phyloP scores from a whole-genome alignment of 2,797 vertebrate genomes.

The Cottoperca gobio region DNA sequence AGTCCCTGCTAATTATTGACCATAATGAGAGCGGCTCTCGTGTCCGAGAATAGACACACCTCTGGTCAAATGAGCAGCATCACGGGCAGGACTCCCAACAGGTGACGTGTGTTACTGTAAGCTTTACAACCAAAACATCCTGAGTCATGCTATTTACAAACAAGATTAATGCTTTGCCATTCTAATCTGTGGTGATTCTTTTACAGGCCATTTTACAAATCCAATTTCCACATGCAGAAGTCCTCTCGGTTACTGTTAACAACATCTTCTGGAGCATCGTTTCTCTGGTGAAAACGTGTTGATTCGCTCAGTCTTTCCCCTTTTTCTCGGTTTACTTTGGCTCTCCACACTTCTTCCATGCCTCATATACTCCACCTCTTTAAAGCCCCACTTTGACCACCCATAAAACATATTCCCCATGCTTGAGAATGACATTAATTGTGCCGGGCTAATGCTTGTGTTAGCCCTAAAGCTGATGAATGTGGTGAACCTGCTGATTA shows the following conservation, averaged over 20 bases:
- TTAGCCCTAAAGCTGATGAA: constrained; percentile 53
- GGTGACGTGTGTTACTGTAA: constrained; percentile 28
- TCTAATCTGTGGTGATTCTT: constrained; percentile 27
- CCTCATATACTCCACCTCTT: constrained; percentile 14
- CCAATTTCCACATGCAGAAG: neutral
- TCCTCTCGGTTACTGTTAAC: neutral
- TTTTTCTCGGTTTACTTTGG: neutral
- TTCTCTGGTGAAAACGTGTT: constrained; percentile 12
- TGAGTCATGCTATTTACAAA: constrained; percentile 58
- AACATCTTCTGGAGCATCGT: neutral
- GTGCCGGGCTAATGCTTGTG: constrained; percentile 52
- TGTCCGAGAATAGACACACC: constrained; percentile 50
- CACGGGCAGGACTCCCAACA: constrained; percentile 35
- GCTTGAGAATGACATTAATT: constrained; percentile 56
- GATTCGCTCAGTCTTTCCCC: neutral
- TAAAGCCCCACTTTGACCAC: constrained; percentile 27
- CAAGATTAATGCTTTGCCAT: constrained; percentile 42
- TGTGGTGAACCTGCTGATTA: constrained; percentile 59
- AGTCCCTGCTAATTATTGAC: constrained; percentile 61
- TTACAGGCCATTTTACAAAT: neutral
- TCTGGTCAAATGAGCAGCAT: constrained; percentile 30
- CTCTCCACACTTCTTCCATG: neutral
- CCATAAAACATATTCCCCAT: constrained; percentile 25
- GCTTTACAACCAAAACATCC: constrained; percentile 41
- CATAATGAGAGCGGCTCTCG: constrained; percentile 40